Conservation (phyloP, 2,888 invertebrate species). For the Heliconius erato region DNA sequence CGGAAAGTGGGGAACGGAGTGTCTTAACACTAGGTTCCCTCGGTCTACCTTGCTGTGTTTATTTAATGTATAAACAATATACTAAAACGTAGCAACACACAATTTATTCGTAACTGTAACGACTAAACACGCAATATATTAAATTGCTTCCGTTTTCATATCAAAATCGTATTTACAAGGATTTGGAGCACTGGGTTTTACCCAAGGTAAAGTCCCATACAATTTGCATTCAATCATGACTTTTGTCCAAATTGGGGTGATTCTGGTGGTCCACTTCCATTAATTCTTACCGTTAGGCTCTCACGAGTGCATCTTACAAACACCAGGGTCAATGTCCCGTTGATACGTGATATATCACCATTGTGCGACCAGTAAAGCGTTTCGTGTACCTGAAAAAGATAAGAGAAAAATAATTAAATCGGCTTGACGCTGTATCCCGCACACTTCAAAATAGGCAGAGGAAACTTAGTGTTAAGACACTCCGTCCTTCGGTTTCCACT, state of each 20-base stretch:
- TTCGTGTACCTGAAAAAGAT: constrained; percentile 38
- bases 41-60: no score
- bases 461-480: no score
- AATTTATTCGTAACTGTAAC: neutral
- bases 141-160: neutral
- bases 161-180: neutral
- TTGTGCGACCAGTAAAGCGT: constrained; percentile 18
- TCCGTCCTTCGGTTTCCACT: no score
- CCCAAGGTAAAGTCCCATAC: neutral
- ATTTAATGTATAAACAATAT: no score
- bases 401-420: no score
- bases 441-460: no score
- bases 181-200: neutral
- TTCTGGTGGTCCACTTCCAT: constrained; percentile 4
- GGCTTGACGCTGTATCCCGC: no score
- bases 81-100: neutral
- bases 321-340: constrained; percentile 26
- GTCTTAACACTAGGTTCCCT: no score
- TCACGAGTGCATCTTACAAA: constrained; percentile 9
- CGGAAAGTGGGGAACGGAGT: no score
- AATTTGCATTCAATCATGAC: neutral
- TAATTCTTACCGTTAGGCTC: constrained; percentile 2
- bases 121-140: neutral
- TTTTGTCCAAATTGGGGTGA: neutral
- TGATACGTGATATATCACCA: constrained; percentile 17